phyloP scores from a whole-genome alignment of 2,888 invertebrate genomes.

The Clistopyga incitator region DNA sequence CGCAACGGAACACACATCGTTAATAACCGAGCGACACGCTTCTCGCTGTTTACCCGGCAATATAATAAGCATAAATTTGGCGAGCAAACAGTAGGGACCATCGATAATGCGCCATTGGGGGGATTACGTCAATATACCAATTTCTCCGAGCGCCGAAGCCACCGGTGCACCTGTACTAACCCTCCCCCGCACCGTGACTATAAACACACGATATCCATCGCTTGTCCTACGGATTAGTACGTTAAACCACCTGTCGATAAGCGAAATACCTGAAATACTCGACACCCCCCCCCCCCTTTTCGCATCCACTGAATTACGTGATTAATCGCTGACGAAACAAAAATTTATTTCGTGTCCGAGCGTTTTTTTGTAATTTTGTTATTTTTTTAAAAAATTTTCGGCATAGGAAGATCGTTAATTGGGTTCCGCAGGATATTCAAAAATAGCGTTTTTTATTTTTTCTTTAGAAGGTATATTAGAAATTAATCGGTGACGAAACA shows the following conservation, averaged over 20 bases:
- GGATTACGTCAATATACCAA: slow-evolving; percentile 64
- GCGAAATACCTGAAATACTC: slow-evolving; percentile 20
- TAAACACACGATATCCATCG: slow-evolving; percentile 57
- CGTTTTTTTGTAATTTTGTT: too few relatives aligned
- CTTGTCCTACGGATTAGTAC: slow-evolving; percentile 60
- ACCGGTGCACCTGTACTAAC: slow-evolving; percentile 17
- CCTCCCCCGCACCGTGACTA: slow-evolving; percentile 28
- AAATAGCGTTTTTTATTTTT: too few relatives aligned
- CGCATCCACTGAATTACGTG: neutral
- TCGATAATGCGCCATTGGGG: slow-evolving; percentile 60
- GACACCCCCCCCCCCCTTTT: neutral
- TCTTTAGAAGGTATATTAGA: too few relatives aligned
- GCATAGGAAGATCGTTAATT: neutral
- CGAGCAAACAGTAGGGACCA: slow-evolving; percentile 55
- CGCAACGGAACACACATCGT: slow-evolving; percentile 57
- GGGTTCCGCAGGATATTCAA: neutral
- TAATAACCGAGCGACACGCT: slow-evolving; percentile 64
- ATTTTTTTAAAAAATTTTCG: slow-evolving; percentile 13
- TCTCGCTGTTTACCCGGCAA: slow-evolving; percentile 59
- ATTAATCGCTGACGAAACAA: slow-evolving; percentile 7
- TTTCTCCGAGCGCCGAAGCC: slow-evolving; percentile 46
- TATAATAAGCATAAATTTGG: slow-evolving; percentile 69
- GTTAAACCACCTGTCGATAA: slow-evolving; percentile 64
- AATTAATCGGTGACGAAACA: too few relatives aligned
- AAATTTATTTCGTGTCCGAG: neutral